These are phyloP conservation scores for Anoura caudifer DNA, from an alignment of 2,113 vertebrate genomes.

Conservation along the genomic window DNA sequence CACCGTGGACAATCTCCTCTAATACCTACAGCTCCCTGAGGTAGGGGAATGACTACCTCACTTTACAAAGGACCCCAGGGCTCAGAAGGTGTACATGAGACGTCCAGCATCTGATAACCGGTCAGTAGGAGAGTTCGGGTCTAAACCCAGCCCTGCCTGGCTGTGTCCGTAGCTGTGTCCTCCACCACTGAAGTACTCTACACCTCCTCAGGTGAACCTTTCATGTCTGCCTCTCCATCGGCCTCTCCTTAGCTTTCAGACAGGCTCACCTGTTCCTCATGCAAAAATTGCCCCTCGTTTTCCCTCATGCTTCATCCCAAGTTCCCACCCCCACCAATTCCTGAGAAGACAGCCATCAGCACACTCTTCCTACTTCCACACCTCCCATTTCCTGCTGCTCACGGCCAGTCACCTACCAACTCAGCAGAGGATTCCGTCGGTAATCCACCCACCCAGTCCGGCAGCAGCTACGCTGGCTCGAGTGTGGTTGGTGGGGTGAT, in stretches of 20 bases:
- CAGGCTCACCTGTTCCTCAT: background rate
- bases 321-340: background rate
- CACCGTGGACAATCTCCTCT: background rate
- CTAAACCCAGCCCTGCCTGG: background rate
- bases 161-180: too few relatives aligned
- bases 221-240: background rate
- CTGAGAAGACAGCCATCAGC: background rate
- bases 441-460: too few relatives aligned
- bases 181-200: background rate
- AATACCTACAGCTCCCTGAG: background rate
- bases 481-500: too few relatives aligned
- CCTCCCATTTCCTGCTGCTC: background rate
- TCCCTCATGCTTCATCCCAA: background rate
- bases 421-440: background rate
- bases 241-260: background rate
- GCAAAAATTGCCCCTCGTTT: background rate
- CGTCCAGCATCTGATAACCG: background rate
- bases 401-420: too few relatives aligned
- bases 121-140: background rate
- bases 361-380: too few relatives aligned
- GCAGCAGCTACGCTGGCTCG: too few relatives aligned
- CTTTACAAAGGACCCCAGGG: background rate
- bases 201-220: accelerated
- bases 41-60: background rate
- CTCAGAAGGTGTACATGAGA: background rate